phyloP scores from a whole-genome alignment of 2,888 invertebrate genomes.

The Plebejus anna region DNA sequence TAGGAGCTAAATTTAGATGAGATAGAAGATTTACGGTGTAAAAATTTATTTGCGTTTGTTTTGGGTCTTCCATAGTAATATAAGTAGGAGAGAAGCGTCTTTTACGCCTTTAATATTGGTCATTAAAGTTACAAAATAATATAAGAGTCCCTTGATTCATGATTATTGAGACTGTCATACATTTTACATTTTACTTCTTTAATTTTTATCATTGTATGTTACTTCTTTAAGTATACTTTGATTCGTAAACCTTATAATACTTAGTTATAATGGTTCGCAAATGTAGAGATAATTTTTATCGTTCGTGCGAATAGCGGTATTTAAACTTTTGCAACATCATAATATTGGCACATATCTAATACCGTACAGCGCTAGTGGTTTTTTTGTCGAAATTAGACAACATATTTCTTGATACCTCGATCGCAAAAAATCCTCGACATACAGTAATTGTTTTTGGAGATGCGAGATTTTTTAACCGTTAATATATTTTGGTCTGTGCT shows the following conservation, averaged over 20 bases:
- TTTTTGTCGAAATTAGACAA: background rate
- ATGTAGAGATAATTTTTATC: background rate
- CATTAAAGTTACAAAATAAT: background rate
- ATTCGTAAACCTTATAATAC: background rate
- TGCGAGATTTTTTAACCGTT: conserved; percentile 50
- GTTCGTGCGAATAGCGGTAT: background rate
- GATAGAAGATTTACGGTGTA: background rate
- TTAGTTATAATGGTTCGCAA: background rate
- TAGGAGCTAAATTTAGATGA: background rate
- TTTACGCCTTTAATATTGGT: background rate
- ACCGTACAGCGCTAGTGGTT: conserved; percentile 1
- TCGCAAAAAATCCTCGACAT: background rate
- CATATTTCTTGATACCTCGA: background rate
- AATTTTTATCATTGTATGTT: too few relatives aligned
- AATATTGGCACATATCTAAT: background rate
- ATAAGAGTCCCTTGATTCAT: background rate
- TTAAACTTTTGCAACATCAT: background rate
- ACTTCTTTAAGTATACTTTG: background rate
- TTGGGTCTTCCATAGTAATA: background rate
- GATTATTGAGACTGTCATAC: background rate
- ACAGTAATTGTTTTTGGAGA: conserved; percentile 37
- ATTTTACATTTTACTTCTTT: background rate
- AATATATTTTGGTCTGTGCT: conserved; percentile 39
- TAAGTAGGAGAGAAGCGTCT: background rate
- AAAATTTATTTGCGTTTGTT: conserved; percentile 10